Conservation (phyloP, 2,888 invertebrate genomes). For the Hartigia nigra region DNA sequence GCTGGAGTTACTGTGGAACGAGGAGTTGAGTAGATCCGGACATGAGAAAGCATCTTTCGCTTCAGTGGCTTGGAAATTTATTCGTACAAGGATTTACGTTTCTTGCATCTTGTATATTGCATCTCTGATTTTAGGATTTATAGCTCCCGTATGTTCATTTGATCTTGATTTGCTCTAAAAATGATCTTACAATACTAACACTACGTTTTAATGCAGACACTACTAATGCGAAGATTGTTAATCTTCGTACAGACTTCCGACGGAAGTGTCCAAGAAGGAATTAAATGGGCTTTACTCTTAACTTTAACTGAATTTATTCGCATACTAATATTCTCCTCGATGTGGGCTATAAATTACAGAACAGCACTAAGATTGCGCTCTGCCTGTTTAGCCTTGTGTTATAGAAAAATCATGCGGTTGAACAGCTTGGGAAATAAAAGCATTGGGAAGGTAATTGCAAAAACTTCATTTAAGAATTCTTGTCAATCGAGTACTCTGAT, state of each 20-base stretch:
- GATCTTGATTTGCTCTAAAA: not conserved
- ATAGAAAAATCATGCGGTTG: conserved; percentile 61
- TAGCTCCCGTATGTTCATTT: conserved; percentile 67
- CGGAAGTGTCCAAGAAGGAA: conserved; percentile 60
- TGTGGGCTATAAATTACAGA: conserved; percentile 68
- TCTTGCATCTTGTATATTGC: conserved; percentile 63
- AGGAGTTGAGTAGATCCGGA: conserved; percentile 66
- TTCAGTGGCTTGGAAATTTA: conserved; percentile 66
- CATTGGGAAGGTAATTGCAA: conserved; percentile 59
- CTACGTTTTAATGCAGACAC: conserved; percentile 53
- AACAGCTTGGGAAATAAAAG: conserved; percentile 65
- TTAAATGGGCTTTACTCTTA: conserved; percentile 66
- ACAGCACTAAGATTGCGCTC: conserved; percentile 61
- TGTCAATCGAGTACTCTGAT: too few relatives aligned
- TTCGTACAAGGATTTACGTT: conserved; percentile 65
- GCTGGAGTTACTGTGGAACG: conserved; percentile 68
- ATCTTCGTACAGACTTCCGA: conserved; percentile 63
- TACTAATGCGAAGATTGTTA: conserved; percentile 66
- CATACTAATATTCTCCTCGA: conserved; percentile 65
- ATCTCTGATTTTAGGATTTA: conserved; percentile 66
- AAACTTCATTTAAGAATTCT: not conserved
- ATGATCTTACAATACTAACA: not conserved
- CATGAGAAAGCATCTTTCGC: conserved; percentile 66
- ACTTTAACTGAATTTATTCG: conserved; percentile 66
- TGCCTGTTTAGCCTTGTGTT: conserved; percentile 60